Evolutionary conservation across 2,888 invertebrate species (phyloP), one percentile per base, ranked within the genome.

Genomic region (Ochropleura leucogaster): DNA sequence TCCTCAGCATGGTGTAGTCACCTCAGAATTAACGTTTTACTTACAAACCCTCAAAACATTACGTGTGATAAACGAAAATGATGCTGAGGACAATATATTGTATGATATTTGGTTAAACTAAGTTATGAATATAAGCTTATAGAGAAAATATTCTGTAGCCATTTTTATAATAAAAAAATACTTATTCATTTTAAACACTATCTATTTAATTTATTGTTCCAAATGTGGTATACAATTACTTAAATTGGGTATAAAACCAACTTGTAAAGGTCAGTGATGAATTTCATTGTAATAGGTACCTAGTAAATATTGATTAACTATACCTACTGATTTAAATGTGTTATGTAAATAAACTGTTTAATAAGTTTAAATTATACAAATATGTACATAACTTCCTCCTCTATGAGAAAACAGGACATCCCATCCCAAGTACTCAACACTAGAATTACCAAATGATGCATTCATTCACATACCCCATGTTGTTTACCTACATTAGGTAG

Each of bases 1-100:
- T 66, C 99, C 99, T 3, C 99, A 99, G 92, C 99, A 99, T 93
- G 99, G 99, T 60, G 98, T 98, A 71, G 99, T 99, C n/a, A 99
- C 98, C 53, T 98, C 98, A 12, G 99, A 99, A 96, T 95, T 99
- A 90, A 98, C 98, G 80, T 99, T 99, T 95, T 99, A 99, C 93
- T 97, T 98, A 89, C 98, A 99, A 95, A 98, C 98, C 74, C 97
- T 99, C 88, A 97, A 98, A 91, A 98, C 98, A 86, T 96, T 99
- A 51, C 97, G 98, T 92, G 98, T 98, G 49, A 96, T 99, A 88
- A 98, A 98, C 51, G 97, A 97, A 75, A 97, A 97, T 88, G 98
- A 98, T 92, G 95, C 98, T 89, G 97, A 97, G 89, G 97, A 98
- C 91, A 97, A 98, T 92, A 97, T 98, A 92, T 97, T 98, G 96